A percentile compares a stretch with the other conserved stretches of the same genome.
These are phyloP conservation scores for Meiosimyza decipiens DNA, from an alignment of 2,888 invertebrate genomes.

Conservation along the genomic window DNA sequence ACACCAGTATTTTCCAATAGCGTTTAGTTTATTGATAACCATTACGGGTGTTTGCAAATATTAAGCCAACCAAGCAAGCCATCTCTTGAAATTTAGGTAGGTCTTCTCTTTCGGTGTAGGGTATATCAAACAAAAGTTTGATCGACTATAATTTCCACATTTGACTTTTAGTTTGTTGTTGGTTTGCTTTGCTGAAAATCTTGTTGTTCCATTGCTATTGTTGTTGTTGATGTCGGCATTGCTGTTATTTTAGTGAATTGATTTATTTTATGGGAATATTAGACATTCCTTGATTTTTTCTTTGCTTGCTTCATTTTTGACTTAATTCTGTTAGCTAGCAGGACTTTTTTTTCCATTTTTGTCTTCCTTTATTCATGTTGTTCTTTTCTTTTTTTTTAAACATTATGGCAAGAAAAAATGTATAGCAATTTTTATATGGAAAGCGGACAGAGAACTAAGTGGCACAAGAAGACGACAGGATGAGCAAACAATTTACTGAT, in stretches of 20 bases:
- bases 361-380: constrained; percentile 20
- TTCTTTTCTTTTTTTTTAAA: neutral
- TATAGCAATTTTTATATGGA: constrained; percentile 4
- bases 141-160: too few relatives aligned
- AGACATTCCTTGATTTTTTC: constrained; percentile 38
- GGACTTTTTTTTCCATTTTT: neutral
- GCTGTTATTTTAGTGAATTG: constrained; percentile 39
- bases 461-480: neutral
- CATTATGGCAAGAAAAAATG: constrained; percentile 5
- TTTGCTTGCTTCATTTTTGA: constrained; percentile 19
- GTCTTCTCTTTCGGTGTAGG: too few relatives aligned
- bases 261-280: constrained; percentile 45
- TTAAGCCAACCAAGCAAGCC: too few relatives aligned
- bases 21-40: too few relatives aligned
- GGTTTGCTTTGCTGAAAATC: too few relatives aligned
- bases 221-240: neutral
- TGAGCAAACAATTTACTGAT: constrained; percentile 21
- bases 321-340: neutral
- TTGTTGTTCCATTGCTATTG: too few relatives aligned
- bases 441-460: too few relatives aligned
- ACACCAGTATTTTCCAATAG: too few relatives aligned
- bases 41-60: too few relatives aligned
- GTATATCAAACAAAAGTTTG: too few relatives aligned
- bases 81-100: too few relatives aligned
- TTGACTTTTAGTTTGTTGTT: too few relatives aligned